Evolutionary conservation across 2,888 invertebrate genomes (phyloP), one percentile per base, ranked within the genome.

Genomic region (Elysia crispata): DNA sequence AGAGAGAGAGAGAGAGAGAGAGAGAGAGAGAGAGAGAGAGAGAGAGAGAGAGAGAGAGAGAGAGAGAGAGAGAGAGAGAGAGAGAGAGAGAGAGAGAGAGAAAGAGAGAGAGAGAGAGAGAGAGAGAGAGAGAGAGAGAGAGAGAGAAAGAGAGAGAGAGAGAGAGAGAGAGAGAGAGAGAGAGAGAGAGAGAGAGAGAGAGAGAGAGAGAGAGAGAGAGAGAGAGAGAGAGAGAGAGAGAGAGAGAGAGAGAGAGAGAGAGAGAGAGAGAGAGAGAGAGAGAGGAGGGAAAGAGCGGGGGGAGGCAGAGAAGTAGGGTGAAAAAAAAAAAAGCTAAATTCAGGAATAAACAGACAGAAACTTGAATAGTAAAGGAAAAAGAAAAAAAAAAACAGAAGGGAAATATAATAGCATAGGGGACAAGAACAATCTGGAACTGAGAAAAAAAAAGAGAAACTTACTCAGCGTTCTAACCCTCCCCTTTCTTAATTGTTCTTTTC

Each of bases 81-180:
- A 25, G 60, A 60, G 60, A 60, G 60, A 60, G 60, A 41, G 60
- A 60, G 60, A 60, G 60, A 60, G 60, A 60, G 60, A 60, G 25
- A 60, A 15, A 60, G 60, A 25, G 25, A 25, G 25, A 23, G 60
- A 25, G n/a, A 60, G 60, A 60, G 60, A 60, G 60, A 60, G 41
- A 60, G 60, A 60, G 25, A 25, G 25, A 60, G 25, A 60, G 60
- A 60, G 60, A 60, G 60, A 60, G n/a, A 60, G 60, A 60, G 60
- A 60, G 60, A 60, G 60, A 60, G 60, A 25, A 13, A 25, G 25
- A 60, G 60, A 60, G 60, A 60, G 25, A 60, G 25, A 60, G 25
- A 25, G 25, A 25, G 25, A 60, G 60, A 60, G 60, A 60, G 60
- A 60, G 60, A 60, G 41, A 41, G 41, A 41, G 41, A 41, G 41